Base-by-base conservation (phyloP, 2,113 vertebrate genomes). In the Phylloscopus trochiloides region DNA sequence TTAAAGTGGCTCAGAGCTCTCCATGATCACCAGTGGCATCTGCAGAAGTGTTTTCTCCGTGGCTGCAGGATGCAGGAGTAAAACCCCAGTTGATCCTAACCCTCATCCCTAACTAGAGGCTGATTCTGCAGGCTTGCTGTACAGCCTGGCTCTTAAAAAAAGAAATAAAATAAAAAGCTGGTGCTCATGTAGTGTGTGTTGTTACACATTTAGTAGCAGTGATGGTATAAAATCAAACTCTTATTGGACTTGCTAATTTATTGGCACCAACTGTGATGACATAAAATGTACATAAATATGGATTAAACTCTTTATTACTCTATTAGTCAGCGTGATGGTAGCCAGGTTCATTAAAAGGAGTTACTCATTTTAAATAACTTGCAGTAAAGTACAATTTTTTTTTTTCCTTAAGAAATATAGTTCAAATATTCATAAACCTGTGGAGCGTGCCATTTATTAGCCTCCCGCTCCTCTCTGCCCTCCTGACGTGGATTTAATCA, bases 241-340 rank as follows among this genome's bases (percentile, higher is more conserved):
- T 45, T 87, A 34, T 58, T 86, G 73, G 88, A 51, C 85, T 86
- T 87, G 89, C 88, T 68, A 74, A 90, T 95, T 94, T 92, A 86
- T 66, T 74, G 12, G 82, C 78, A 83, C 25, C 51, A 28, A 65
- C 66, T 63, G 5, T 22, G 50, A 70, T 50, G 94, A 88, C 76
- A 65, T 84, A 52, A 95, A 96, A 76, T 14, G 26, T 51, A 66
- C 67, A 55, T 91, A 91, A 93, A 94, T 90, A 88, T 91, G 95
- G 90, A 88, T 92, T 86, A 78, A 95, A 51, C 36, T 59, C 88
- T 86, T 81, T 67, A 20, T 86, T 90, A 58, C 65, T 62, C 34
- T 36, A n/a, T 94, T 83, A 86, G 94, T 94, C 96, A 90, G 42
- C 86, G 2, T 4, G 63, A 80, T 74, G 72, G 68, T 86, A 63